These are phyloP conservation scores for Andrena minutula DNA, from an alignment of 2,888 invertebrate genomes.

Conservation along the genomic window DNA sequence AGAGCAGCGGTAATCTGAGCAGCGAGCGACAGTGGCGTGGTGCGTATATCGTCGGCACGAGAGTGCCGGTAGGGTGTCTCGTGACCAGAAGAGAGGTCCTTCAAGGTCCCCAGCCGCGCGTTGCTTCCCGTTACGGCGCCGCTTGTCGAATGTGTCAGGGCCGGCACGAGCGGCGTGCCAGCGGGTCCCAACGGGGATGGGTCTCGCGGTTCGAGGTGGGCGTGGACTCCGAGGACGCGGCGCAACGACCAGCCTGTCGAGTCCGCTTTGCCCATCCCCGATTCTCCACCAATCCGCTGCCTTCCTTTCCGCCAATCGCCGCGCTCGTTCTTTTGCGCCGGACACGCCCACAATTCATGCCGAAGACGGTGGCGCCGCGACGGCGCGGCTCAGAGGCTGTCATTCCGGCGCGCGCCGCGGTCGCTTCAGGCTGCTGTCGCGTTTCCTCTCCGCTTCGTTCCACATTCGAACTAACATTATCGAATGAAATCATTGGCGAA, in stretches of 20 bases:
- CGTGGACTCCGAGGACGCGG: conserved; percentile 64
- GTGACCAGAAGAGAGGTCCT: conserved; percentile 76
- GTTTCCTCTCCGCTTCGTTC: conserved; percentile 27
- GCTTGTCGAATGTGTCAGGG: conserved; percentile 85
- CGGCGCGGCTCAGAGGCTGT: conserved; percentile 75
- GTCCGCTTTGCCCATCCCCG: conserved; percentile 68
- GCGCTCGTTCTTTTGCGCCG: conserved; percentile 56
- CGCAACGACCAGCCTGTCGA: conserved; percentile 65
- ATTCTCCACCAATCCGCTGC: conserved; percentile 54
- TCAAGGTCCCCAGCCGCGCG: conserved; percentile 84
- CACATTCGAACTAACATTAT: conserved; percentile 17
- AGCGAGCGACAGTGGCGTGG: conserved; percentile 49
- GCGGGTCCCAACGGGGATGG: conserved; percentile 83
- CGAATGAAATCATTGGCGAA: background rate
- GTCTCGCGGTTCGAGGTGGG: conserved; percentile 69
- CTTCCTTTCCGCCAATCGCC: conserved; percentile 45
- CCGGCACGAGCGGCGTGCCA: conserved; percentile 82
- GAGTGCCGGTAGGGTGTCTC: conserved; percentile 70
- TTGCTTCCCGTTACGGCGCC: conserved; percentile 85
- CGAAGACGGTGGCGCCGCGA: conserved; percentile 80
- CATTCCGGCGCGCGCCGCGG: conserved; percentile 81
- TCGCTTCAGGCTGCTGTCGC: conserved; percentile 46
- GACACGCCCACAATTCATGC: conserved; percentile 55
- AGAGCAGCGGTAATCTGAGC: conserved; percentile 61
- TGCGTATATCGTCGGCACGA: conserved; percentile 68